Base-by-base conservation (phyloP, 1,140 invertebrate genomes). In the Solen grandis region DNA sequence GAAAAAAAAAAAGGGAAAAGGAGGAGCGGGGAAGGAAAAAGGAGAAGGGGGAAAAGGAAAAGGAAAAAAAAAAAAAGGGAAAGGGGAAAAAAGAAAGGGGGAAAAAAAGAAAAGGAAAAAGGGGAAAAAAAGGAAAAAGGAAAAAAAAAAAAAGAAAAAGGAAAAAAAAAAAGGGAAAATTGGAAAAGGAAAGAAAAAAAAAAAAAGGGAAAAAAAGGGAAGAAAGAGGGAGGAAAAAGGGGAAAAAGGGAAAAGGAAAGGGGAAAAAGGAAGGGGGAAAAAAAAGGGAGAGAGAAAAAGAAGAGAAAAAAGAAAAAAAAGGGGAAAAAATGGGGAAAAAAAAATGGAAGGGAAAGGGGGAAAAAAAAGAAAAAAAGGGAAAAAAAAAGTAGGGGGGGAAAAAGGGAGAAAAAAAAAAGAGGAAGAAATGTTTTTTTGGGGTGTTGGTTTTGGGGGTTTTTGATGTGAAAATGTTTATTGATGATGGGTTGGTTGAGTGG, bases 261-360 rank as follows among this genome's bases (percentile, higher is more conserved):
- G 31, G 31, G 59, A 2, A 62, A 62, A 29, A 1, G 31, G 31
- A 1, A 31, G 31, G 31, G 19, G 3, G 31, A 62, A 29, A 31
- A 62, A 62, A 62, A 62, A 62, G 2, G 22, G 31, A 62, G 19
- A 29, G 31, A 62, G 59, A 29, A 62, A 62, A 29, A 22, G 31
- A 62, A 29, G 29, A 2, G 31, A 13, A 2, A 2, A 62, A 29
- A 31, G 31, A 62, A 29, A 5, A 62, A 62, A 29, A 2, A 62
- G 31, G 19, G 59, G 31, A 62, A n/a, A n/a, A n/a, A n/a, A n/a
- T n/a, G n/a, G n/a, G n/a, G n/a, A n/a, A n/a, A n/a, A n/a, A n/a
- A n/a, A 29, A 19, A 62, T 25, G 29, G 2, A 62, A 62, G 59
- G 59, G 31, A 62, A 31, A 2, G 31, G 31, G 19, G 29, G 31